Conservation (phyloP, 2,113 vertebrate species). For the Trogon surrucura region DNA sequence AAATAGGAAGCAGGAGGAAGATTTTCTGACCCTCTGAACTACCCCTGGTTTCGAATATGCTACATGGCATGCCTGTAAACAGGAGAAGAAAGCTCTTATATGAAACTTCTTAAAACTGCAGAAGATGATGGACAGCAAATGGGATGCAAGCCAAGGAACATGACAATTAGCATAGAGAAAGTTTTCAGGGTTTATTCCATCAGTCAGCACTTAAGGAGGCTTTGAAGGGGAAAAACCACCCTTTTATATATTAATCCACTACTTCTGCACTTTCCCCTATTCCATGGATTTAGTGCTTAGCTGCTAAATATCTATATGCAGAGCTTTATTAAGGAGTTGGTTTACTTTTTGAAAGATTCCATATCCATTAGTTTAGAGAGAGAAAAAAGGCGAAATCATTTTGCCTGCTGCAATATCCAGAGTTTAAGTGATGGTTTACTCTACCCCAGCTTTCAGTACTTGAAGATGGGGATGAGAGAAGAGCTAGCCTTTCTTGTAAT, state of each 20-base stretch:
- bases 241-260: slow-evolving; percentile 70
- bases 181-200: slow-evolving; percentile 69
- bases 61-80: slow-evolving; percentile 49
- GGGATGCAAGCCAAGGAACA: slow-evolving; percentile 58
- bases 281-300: slow-evolving; percentile 66
- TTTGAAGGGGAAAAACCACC: slow-evolving; percentile 62
- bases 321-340: slow-evolving; percentile 58
- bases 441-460: slow-evolving; percentile 6
- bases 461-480: slow-evolving; percentile 4
- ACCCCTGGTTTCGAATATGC: slow-evolving; percentile 33
- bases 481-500: not conserved
- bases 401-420: not conserved
- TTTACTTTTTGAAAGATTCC: slow-evolving; percentile 58
- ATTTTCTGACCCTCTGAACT: slow-evolving; percentile 58
- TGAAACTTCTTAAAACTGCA: slow-evolving; percentile 64
- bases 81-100: slow-evolving; percentile 54
- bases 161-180: slow-evolving; percentile 64
- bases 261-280: slow-evolving; percentile 40
- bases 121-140: slow-evolving; percentile 31
- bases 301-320: slow-evolving; percentile 58
- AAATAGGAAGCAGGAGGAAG: slow-evolving; percentile 46
- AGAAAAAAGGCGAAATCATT: slow-evolving; percentile 40
- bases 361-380: slow-evolving; percentile 40
- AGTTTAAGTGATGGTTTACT: slow-evolving; percentile 1
- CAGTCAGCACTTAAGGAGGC: slow-evolving; percentile 70